Evolutionary conservation across 2,797 vertebrate species (phyloP).

Genomic region (Tangara arthus): DNA sequence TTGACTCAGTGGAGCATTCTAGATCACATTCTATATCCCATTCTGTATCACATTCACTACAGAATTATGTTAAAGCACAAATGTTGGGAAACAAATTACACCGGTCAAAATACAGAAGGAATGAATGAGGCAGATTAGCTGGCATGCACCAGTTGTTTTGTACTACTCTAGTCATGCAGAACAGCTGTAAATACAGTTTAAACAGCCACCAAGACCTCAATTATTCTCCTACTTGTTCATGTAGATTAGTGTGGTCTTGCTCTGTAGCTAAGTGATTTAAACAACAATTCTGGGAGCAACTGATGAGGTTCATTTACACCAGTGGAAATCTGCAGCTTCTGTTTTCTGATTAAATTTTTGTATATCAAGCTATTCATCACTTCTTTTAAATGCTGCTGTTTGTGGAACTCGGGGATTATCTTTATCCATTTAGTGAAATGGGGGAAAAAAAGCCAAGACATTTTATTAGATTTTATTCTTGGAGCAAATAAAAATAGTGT

Average conservation of each 20-base stretch:
- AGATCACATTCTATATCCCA: no score
- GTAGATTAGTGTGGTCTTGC: background rate
- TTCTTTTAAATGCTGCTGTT: background rate
- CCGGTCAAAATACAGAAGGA: conserved; percentile 7
- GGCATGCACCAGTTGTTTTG: background rate
- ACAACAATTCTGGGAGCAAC: background rate
- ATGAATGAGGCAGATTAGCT: conserved; percentile 7
- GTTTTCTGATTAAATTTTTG: conserved; percentile 16
- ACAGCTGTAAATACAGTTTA: conserved; percentile 16
- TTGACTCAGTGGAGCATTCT: background rate
- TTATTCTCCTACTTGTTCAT: conserved; percentile 24
- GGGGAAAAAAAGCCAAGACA: background rate
- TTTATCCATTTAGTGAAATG: background rate
- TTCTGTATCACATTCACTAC: background rate
- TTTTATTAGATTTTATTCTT: background rate
- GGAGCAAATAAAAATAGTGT: background rate
- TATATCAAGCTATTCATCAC: background rate
- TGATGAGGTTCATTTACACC: conserved; percentile 3
- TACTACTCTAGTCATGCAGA: background rate
- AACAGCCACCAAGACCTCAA: background rate
- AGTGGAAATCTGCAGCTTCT: background rate
- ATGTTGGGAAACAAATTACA: conserved; percentile 15
- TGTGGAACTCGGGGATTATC: background rate
- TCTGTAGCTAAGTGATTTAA: conserved; percentile 15
- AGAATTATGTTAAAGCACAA: background rate